Evolutionary conservation across 2,888 invertebrate genomes (phyloP).

Genomic region (Encarsia formosa): DNA sequence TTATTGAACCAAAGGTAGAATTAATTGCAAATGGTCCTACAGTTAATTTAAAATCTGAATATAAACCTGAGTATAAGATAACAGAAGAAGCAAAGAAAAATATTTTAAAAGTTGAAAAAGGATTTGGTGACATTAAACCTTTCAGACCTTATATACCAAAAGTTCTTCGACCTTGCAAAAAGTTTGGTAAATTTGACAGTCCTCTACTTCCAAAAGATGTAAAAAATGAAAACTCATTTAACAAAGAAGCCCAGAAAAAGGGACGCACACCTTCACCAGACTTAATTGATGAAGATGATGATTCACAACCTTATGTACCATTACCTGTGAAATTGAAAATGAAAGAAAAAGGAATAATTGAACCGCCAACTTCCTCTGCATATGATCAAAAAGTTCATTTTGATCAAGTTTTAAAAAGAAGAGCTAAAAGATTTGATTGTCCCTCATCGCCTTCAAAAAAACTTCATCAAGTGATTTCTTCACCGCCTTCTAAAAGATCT

Average conservation of each 20-base stretch:
- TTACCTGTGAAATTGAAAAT: not conserved
- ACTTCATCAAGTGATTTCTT: no score
- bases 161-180: not conserved
- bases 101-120: slow-evolving; percentile 2
- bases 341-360: not conserved
- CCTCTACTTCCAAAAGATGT: not conserved
- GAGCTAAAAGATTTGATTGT: not conserved
- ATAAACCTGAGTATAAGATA: not conserved
- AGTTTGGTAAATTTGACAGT: slow-evolving; percentile 12
- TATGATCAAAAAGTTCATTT: no score
- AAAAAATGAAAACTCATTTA: not conserved
- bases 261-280: not conserved
- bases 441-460: not conserved
- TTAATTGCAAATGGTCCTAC: slow-evolving; percentile 10
- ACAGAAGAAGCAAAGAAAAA: not conserved
- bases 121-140: not conserved
- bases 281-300: not conserved
- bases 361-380: no score
- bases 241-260: not conserved
- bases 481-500: no score
- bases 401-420: not conserved
- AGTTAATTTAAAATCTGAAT: slow-evolving; percentile 8
- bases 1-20: slow-evolving; percentile 14
- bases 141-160: not conserved
- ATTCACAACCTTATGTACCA: not conserved